phyloP scores from a whole-genome alignment of 2,797 vertebrate genomes.

The Rhynchotus rufescens region DNA sequence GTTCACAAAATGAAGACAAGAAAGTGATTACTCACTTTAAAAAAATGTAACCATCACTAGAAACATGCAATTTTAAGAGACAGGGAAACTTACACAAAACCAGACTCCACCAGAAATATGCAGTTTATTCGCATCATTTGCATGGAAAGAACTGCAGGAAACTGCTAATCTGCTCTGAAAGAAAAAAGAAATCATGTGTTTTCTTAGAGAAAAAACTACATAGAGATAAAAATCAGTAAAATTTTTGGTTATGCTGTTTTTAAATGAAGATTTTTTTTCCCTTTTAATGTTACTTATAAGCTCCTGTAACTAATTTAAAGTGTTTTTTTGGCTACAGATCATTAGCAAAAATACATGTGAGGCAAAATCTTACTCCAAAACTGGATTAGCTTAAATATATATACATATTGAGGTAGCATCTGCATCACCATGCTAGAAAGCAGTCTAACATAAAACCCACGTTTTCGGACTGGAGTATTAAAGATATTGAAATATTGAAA shows the following conservation, averaged over 20 bases:
- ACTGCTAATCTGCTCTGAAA: not conserved
- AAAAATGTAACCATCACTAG: not conserved
- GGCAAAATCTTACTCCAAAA: not conserved
- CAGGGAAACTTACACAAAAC: not conserved
- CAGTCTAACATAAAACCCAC: not conserved
- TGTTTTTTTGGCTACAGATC: not conserved
- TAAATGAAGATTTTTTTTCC: not conserved
- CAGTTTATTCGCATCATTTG: not conserved
- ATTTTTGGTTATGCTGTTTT: not conserved
- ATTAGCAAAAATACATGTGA: not conserved
- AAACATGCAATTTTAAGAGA: not conserved
- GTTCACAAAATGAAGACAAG: not conserved
- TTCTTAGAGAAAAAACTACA: not conserved
- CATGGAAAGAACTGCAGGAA: not conserved
- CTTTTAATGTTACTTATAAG: not conserved
- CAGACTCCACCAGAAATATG: not conserved
- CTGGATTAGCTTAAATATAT: not conserved
- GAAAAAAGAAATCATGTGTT: not conserved
- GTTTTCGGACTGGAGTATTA: not conserved
- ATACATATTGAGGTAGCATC: not conserved
- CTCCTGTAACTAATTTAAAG: not conserved
- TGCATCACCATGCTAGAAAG: not conserved
- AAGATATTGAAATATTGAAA: not conserved
- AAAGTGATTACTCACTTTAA: not conserved
- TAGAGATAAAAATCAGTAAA: not conserved